Evolutionary conservation across 2,113 vertebrate species (phyloP).

Genomic region (Etheostoma cragini): DNA sequence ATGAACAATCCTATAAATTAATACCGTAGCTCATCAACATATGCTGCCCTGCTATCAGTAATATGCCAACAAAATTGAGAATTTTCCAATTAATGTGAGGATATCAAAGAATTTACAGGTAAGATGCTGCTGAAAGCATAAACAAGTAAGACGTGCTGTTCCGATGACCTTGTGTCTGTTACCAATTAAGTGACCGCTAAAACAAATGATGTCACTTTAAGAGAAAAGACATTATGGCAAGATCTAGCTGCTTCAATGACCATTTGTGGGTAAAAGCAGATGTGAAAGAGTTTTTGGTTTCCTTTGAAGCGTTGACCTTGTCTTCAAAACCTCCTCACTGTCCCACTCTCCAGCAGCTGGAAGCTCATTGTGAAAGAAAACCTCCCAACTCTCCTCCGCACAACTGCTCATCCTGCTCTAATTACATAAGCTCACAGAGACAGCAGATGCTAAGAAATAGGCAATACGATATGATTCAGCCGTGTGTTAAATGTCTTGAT

Average conservation of each 20-base stretch:
- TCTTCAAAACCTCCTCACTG: constrained; percentile 42
- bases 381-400: constrained; percentile 46
- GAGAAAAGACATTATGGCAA: constrained; percentile 1
- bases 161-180: constrained; percentile 32
- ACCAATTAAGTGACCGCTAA: constrained; percentile 33
- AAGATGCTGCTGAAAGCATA: neutral
- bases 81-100: neutral
- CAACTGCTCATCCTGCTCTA: constrained; percentile 19
- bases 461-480: neutral
- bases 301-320: constrained; percentile 69
- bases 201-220: constrained; percentile 53
- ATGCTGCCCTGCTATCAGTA: neutral
- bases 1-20: constrained; percentile 13
- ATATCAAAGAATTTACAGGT: neutral
- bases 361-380: constrained; percentile 56
- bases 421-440: neutral
- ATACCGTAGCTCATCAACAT: neutral
- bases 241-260: constrained; percentile 37
- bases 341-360: constrained; percentile 40
- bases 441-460: neutral
- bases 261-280: constrained; percentile 51
- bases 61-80: neutral
- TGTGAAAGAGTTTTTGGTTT: constrained; percentile 51
- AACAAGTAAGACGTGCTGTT: neutral
- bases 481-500: neutral